Base-by-base conservation (phyloP, 2,113 vertebrate genomes). In the Petrocephalus zakoni region DNA sequence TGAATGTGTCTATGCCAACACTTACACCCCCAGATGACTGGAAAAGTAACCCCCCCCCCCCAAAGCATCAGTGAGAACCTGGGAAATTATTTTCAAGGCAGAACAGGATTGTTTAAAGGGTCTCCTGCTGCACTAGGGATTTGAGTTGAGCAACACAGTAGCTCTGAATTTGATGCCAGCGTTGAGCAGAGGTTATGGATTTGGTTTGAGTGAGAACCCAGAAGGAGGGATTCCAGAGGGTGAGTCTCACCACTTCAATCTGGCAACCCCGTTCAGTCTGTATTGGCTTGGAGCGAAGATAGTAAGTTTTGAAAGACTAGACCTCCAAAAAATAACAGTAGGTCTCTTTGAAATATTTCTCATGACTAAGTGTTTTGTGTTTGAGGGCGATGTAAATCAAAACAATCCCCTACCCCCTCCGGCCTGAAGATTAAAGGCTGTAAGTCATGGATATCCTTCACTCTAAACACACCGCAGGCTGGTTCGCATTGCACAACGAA, bases 341-440 rank as follows among this genome's bases (percentile, higher is more conserved):
- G n/a, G 82, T 85, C 82, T 85, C 82, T 85, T 85, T 85, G 82
- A 85, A 85, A 85, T 52, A 84, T 84, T 84, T 84, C 22, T 4
- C 82, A 84, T 84, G 82, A 84, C 82, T 84, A 85, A 85, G 82
- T 85, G 46, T 52, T 85, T 52, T 85, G 82, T 85, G 49, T 52
- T 51, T 2, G 46, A 51, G 82, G 82, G 47, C n/a, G 22, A 85
- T 25, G 49, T 52, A 52, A 52, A 85, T 85, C 82, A 85, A 52
- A 85, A 85, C 49, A 85, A 51, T 29, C 49, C 82, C 47, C 4
- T 52, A 25, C 47, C 82, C 22, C 47, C 81, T 25, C 46, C 13
- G 7, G 82, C n/a, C 7, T 5, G 15, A 13, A 85, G 49, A 85
- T 52, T 85, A 85, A 85, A 85, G 82, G 22, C 46, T 49, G 7